Evolutionary conservation across 2,888 invertebrate genomes (phyloP).

Genomic region (Chrysopilus asiliformis): DNA sequence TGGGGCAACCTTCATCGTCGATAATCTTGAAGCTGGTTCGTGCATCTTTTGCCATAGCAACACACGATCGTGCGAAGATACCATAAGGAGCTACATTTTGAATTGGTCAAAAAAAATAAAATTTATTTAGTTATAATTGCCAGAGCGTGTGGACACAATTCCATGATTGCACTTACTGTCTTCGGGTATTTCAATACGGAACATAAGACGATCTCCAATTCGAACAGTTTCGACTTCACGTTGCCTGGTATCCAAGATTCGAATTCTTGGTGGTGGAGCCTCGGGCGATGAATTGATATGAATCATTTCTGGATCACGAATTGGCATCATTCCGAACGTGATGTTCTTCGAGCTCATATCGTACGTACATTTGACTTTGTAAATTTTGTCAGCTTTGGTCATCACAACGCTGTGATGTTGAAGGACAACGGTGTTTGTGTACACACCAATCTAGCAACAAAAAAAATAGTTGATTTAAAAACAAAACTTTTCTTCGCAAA

Average conservation of each 20-base stretch:
- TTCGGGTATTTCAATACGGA: slow-evolving; percentile 92
- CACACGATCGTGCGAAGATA: slow-evolving; percentile 89
- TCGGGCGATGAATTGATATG: slow-evolving; percentile 91
- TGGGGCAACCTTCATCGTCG: slow-evolving; percentile 88
- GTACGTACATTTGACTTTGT: slow-evolving; percentile 91
- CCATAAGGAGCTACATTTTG: slow-evolving; percentile 90
- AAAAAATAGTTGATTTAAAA: slow-evolving; percentile 1
- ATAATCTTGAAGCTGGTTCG: slow-evolving; percentile 93
- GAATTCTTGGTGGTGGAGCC: slow-evolving; percentile 86
- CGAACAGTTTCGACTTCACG: slow-evolving; percentile 89
- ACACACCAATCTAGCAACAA: slow-evolving; percentile 64
- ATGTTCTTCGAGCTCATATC: slow-evolving; percentile 94
- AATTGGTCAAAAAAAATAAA: too few relatives aligned
- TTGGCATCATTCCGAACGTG: slow-evolving; percentile 95
- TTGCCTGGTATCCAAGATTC: slow-evolving; percentile 73
- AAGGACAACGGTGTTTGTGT: slow-evolving; percentile 85
- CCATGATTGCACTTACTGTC: slow-evolving; percentile 55
- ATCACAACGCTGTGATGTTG: slow-evolving; percentile 93
- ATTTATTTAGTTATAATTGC: slow-evolving; percentile 1
- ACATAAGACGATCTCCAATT: slow-evolving; percentile 86
- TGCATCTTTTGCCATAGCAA: slow-evolving; percentile 93
- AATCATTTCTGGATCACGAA: slow-evolving; percentile 91
- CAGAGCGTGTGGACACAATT: slow-evolving; percentile 1
- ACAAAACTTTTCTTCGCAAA: neutral
- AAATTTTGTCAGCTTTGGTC: slow-evolving; percentile 93